These are phyloP conservation scores for Drosophila nebulosa DNA, from an alignment of 1,140 invertebrate species.

Conservation along the genomic window DNA sequence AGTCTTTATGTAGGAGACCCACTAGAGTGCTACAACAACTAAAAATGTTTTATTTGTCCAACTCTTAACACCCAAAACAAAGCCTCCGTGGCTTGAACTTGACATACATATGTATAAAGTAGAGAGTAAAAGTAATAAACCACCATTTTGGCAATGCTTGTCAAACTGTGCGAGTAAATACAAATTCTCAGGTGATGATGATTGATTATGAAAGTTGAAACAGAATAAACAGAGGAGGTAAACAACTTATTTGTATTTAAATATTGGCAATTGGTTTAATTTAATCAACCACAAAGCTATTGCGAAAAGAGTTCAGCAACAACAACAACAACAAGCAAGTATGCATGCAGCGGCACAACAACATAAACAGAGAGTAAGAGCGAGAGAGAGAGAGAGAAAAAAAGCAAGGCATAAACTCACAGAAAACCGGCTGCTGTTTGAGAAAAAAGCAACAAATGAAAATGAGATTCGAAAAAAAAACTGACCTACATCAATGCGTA, in stretches of 20 bases:
- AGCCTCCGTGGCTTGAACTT: constrained; percentile 60
- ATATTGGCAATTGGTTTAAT: constrained; percentile 70
- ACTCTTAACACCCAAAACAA: constrained; percentile 59
- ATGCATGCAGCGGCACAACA: neutral
- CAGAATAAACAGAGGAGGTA: constrained; percentile 50
- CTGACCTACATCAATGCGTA: constrained; percentile 75
- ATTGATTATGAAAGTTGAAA: constrained; percentile 21
- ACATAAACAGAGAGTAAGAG: constrained; percentile 6
- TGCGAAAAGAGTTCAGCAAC: constrained; percentile 59
- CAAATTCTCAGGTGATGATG: constrained; percentile 48
- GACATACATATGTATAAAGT: constrained; percentile 67
- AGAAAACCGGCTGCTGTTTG: constrained; percentile 62
- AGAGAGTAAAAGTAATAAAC: constrained; percentile 42
- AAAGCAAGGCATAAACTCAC: constrained; percentile 34
- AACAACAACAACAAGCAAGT: constrained; percentile 5
- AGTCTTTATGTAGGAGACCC: constrained; percentile 37
- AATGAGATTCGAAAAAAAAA: constrained; percentile 49
- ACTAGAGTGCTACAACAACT: neutral
- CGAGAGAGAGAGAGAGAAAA: neutral
- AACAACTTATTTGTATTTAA: constrained; percentile 17
- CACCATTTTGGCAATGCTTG: constrained; percentile 6
- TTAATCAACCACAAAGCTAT: constrained; percentile 40
- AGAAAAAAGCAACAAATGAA: constrained; percentile 40
- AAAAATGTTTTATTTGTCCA: constrained; percentile 40
- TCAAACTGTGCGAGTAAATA: constrained; percentile 35